Percentiles rank a stretch among this genome's conserved stretches.
These are phyloP conservation scores for Zapornia atra DNA, from an alignment of 2,113 vertebrate species.

Conservation along the genomic window DNA sequence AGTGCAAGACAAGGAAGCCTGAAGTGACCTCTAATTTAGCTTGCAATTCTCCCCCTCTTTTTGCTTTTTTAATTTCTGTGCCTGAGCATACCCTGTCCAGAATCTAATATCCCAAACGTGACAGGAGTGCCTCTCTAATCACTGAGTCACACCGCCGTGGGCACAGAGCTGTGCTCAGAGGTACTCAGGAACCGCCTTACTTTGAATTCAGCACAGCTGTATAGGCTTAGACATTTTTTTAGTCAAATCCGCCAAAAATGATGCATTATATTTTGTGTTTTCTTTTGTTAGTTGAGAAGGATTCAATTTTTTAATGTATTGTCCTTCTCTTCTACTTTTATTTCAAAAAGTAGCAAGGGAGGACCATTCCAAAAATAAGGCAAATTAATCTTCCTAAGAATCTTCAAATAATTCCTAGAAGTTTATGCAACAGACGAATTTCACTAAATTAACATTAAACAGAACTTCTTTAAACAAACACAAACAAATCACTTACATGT, in stretches of 20 bases:
- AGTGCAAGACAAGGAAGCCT: background rate
- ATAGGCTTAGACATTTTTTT: background rate
- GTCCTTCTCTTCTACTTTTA: conserved; percentile 9
- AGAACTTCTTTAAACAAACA: conserved; percentile 53
- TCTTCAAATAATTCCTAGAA: conserved; percentile 61
- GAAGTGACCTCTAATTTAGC: background rate
- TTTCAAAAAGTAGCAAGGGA: conserved; percentile 43
- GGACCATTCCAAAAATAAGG: conserved; percentile 22
- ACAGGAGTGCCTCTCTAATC: background rate
- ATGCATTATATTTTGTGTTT: background rate
- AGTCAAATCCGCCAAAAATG: background rate
- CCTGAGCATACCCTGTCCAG: background rate
- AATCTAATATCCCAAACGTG: background rate
- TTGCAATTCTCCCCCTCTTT: background rate
- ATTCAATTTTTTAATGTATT: conserved; percentile 6
- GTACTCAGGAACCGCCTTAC: fast-evolving
- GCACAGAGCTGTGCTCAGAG: background rate
- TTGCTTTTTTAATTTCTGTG: fast-evolving
- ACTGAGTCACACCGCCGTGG: fast-evolving
- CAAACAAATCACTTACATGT: conserved; percentile 52
- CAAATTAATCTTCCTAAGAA: conserved; percentile 51
- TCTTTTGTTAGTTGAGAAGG: background rate
- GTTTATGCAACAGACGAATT: conserved; percentile 33
- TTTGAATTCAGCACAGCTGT: background rate
- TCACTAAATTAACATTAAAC: conserved; percentile 47